Evolutionary conservation across 2,113 vertebrate species (phyloP).

Genomic region (Laticauda laticaudata): DNA sequence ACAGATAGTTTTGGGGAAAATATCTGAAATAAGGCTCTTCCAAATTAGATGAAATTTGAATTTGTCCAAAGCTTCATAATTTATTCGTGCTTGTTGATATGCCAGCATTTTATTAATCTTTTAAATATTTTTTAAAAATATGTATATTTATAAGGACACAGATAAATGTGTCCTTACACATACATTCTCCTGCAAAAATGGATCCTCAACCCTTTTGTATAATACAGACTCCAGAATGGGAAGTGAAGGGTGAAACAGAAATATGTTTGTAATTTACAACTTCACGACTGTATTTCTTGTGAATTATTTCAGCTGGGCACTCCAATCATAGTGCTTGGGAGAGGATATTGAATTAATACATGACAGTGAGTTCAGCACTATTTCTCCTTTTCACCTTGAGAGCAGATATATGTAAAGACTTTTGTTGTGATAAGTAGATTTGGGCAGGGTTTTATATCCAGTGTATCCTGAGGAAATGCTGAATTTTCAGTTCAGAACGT

Average conservation of each 20-base stretch:
- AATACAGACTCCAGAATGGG: background rate
- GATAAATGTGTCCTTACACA: background rate
- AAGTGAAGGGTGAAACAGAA: background rate
- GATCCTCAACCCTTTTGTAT: background rate
- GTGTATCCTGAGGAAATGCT: background rate
- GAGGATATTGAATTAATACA: background rate
- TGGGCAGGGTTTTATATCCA: background rate
- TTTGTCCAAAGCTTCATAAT: background rate
- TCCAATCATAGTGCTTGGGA: background rate
- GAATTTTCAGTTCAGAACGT: background rate
- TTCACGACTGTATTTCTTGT: background rate
- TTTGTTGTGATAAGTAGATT: background rate
- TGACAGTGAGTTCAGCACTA: background rate
- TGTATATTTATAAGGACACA: background rate
- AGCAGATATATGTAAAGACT: background rate
- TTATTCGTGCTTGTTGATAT: background rate
- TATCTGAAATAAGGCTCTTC: background rate
- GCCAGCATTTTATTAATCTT: background rate
- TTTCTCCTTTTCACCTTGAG: background rate
- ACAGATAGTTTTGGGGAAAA: background rate
- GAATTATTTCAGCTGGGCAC: background rate
- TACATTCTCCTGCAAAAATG: background rate
- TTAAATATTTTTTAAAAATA: background rate
- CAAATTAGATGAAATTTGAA: background rate
- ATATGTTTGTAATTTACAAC: background rate